Conservation (phyloP, 2,888 invertebrate species). For the Campoletis raptor region DNA sequence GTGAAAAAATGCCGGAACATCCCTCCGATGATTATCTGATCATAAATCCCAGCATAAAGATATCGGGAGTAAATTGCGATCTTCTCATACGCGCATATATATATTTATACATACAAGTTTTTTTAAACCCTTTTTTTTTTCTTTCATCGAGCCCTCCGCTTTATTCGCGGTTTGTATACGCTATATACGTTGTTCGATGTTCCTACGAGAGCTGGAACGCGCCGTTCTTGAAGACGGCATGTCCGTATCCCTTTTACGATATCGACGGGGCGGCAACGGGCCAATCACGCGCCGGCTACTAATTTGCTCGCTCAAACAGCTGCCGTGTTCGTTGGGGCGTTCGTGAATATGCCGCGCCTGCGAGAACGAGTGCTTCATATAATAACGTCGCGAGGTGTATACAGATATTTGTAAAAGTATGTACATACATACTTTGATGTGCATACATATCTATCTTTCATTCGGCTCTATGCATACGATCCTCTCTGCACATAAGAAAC, state of each 20-base stretch:
- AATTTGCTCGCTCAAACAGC: conserved; percentile 85
- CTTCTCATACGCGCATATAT: conserved; percentile 44
- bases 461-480: conserved; percentile 33
- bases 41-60: conserved; percentile 84
- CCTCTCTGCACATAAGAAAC: conserved; percentile 12
- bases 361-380: conserved; percentile 68
- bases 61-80: conserved; percentile 84
- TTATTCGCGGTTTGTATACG: conserved; percentile 13
- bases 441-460: conserved; percentile 14
- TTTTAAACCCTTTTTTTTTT: conserved; percentile 25
- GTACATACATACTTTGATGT: conserved; percentile 1
- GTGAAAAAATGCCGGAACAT: conserved; percentile 83
- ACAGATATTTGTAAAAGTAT: not conserved
- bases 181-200: conserved; percentile 40
- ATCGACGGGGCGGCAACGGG: conserved; percentile 84
- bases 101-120: not conserved
- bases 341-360: conserved; percentile 79
- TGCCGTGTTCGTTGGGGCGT: conserved; percentile 83
- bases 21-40: conserved; percentile 84
- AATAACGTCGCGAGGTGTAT: conserved; percentile 40
- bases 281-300: conserved; percentile 85
- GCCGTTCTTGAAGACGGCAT: conserved; percentile 70
- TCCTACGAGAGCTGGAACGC: conserved; percentile 53
- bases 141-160: conserved; percentile 47
- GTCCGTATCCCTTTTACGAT: conserved; percentile 77